These are phyloP conservation scores for Delphinapterus leucas DNA, from an alignment of 2,113 vertebrate genomes.

Conservation along the genomic window DNA sequence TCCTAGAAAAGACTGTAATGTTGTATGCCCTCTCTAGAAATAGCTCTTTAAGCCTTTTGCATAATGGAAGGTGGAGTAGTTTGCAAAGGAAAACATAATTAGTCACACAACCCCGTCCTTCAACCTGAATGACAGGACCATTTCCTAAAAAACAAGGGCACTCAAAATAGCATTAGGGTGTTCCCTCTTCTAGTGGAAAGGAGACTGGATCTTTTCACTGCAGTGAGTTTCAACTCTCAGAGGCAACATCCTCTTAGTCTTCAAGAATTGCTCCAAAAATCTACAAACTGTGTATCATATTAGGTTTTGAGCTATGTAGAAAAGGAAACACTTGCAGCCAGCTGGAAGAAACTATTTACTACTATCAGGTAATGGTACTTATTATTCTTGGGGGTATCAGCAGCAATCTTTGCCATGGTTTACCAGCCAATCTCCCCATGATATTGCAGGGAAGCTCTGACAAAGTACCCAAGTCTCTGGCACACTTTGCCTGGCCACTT, in stretches of 20 bases:
- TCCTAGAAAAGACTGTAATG: neutral
- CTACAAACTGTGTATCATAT: neutral
- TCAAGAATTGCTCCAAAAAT: neutral
- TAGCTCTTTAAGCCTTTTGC: slow-evolving; percentile 44
- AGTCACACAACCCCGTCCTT: slow-evolving; percentile 7
- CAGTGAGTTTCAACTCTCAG: neutral
- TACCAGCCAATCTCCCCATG: neutral
- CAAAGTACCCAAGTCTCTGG: neutral
- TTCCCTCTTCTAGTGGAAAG: neutral
- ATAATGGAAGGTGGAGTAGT: slow-evolving; percentile 57
- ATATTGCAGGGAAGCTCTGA: neutral
- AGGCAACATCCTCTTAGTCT: neutral
- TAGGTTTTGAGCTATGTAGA: slow-evolving; percentile 35
- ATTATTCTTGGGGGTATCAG: neutral
- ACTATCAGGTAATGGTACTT: neutral
- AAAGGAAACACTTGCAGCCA: slow-evolving; percentile 32
- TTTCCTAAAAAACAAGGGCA: slow-evolving; percentile 50
- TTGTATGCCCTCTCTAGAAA: neutral
- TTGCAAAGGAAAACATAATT: slow-evolving; percentile 68
- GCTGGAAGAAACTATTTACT: neutral
- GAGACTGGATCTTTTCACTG: neutral
- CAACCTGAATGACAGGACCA: slow-evolving; percentile 11
- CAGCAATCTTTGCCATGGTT: neutral
- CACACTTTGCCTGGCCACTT: neutral
- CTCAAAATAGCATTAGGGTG: neutral